Conservation (phyloP, 2,113 vertebrate species). For the Falco punctatus region DNA sequence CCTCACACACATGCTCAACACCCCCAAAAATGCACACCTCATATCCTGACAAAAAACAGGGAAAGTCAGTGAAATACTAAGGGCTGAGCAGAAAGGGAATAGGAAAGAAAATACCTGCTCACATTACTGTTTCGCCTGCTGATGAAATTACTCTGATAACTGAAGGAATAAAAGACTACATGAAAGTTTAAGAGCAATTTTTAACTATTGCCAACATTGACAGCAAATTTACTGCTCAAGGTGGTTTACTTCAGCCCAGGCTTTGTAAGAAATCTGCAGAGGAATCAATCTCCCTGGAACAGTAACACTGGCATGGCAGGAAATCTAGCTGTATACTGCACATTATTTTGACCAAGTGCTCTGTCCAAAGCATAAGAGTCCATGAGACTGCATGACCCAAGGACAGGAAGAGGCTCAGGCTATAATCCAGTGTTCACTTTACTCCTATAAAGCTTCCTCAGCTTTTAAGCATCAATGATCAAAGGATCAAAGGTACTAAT, state of each 20-base stretch:
- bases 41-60: background rate
- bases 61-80: background rate
- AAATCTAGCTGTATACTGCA: background rate
- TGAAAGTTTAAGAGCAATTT: background rate
- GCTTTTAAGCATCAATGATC: background rate
- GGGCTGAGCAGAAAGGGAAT: background rate
- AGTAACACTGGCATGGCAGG: background rate
- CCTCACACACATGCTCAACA: rapidly evolving
- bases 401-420: background rate
- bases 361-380: background rate
- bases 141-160: background rate
- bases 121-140: background rate
- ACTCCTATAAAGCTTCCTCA: background rate
- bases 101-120: background rate
- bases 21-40: background rate
- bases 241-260: background rate
- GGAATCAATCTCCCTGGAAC: background rate
- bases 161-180: background rate
- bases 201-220: background rate
- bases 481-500: background rate
- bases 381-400: background rate
- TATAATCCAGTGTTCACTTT: background rate
- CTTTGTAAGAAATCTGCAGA: background rate
- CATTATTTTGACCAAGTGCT: background rate
- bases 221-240: background rate